Evolutionary conservation across 2,113 vertebrate genomes (phyloP).

Genomic region (Gymnarchus niloticus): DNA sequence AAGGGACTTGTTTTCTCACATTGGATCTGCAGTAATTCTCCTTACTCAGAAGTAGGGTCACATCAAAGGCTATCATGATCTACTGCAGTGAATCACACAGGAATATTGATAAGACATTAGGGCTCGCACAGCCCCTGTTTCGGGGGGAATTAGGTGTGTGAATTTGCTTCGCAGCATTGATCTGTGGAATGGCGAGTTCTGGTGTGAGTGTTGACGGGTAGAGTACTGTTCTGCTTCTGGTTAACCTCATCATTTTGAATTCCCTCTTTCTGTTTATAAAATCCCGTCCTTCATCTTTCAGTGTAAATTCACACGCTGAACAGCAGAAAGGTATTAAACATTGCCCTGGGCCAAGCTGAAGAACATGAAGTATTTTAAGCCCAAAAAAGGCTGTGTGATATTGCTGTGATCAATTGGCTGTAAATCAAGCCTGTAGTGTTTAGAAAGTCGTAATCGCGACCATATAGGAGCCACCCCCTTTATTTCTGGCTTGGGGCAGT

Average conservation of each 20-base stretch:
- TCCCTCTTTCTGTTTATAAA: slow-evolving; percentile 33
- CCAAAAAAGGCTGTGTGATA: slow-evolving; percentile 58
- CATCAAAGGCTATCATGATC: background rate
- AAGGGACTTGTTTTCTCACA: background rate
- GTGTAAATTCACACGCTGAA: slow-evolving; percentile 42
- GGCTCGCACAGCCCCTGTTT: background rate
- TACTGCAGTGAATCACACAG: slow-evolving; percentile 7
- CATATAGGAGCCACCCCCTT: slow-evolving; percentile 30
- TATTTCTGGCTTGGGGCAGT: background rate
- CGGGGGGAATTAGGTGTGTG: background rate
- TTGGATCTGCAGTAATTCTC: background rate
- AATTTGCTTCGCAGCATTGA: background rate
- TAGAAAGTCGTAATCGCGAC: slow-evolving; percentile 51
- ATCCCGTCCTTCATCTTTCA: slow-evolving; percentile 22
- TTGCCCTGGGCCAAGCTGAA: slow-evolving; percentile 38
- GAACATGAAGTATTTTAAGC: slow-evolving; percentile 49
- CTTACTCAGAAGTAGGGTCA: background rate
- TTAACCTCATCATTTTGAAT: slow-evolving; percentile 24
- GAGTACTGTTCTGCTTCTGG: slow-evolving; percentile 19
- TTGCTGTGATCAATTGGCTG: slow-evolving; percentile 48
- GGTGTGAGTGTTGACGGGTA: background rate
- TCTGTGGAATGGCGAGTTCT: background rate
- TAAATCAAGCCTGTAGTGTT: slow-evolving; percentile 54
- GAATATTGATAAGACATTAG: background rate
- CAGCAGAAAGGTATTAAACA: slow-evolving; percentile 39